Percentiles rank a stretch among this genome's conserved stretches.
These are phyloP conservation scores for Sebastolobus alascanus DNA, from an alignment of 2,797 vertebrate species.

Conservation along the genomic window DNA sequence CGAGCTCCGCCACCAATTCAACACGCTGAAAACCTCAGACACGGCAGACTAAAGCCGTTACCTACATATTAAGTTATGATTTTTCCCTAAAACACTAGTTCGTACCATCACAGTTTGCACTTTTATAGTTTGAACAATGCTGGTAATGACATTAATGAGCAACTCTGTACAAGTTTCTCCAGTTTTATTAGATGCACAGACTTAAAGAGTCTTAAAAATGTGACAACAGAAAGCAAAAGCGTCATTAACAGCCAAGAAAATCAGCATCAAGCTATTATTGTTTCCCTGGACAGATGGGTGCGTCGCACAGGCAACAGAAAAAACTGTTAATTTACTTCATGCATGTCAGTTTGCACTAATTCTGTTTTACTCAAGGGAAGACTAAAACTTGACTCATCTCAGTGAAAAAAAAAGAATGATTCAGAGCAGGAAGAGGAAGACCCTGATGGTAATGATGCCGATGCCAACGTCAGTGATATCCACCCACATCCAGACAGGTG, in stretches of 20 bases:
- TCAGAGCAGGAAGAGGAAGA: slow-evolving; percentile 56
- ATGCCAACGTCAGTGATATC: slow-evolving; percentile 61
- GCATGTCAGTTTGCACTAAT: slow-evolving; percentile 7
- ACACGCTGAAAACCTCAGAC: too few species aligned
- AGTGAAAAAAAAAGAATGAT: slow-evolving; percentile 46
- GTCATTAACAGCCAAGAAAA: neutral
- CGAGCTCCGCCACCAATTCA: too few species aligned
- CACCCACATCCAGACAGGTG: slow-evolving; percentile 74
- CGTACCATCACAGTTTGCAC: neutral
- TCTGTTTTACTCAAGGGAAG: slow-evolving; percentile 22
- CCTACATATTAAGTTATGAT: neutral
- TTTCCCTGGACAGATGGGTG: neutral
- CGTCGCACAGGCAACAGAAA: neutral
- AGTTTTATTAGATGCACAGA: neutral
- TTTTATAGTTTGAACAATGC: neutral
- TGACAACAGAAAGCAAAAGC: neutral
- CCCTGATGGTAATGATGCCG: slow-evolving; percentile 63
- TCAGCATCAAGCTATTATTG: neutral
- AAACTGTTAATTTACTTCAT: neutral
- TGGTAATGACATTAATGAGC: neutral
- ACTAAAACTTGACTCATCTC: slow-evolving; percentile 23
- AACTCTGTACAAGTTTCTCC: neutral
- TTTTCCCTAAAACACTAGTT: neutral
- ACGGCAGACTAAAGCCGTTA: neutral
- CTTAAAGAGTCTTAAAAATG: neutral